Conservation (phyloP, 2,113 vertebrate genomes). For the Phalacrocorax pelagicus region DNA sequence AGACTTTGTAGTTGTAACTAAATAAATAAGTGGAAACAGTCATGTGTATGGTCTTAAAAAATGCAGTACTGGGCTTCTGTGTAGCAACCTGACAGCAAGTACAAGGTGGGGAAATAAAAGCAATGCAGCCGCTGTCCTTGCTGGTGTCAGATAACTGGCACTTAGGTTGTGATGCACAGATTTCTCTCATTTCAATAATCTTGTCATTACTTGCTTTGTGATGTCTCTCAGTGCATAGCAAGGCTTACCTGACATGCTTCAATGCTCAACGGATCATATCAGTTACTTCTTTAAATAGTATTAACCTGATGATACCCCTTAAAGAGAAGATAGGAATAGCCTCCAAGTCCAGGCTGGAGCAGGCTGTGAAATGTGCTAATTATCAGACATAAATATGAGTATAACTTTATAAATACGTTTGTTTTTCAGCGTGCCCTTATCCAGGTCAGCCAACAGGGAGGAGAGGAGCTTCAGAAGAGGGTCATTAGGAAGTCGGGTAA, state of each 20-base stretch:
- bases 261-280: neutral
- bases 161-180: neutral
- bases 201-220: neutral
- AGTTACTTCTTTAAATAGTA: neutral
- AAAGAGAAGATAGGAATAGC: neutral
- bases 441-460: neutral
- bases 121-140: neutral
- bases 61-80: neutral
- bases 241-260: neutral
- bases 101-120: neutral
- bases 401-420: constrained; percentile 21
- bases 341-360: neutral
- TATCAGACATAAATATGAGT: constrained; percentile 3
- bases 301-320: neutral
- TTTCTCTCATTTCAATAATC: neutral
- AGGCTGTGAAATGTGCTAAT: neutral
- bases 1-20: neutral
- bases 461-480: neutral
- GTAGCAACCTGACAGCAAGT: neutral
- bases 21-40: constrained; percentile 12
- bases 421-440: neutral
- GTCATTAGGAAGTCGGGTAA: neutral
- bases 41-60: neutral
- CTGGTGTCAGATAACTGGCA: neutral
- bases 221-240: neutral